Evolutionary conservation across 64 coral and sea anemone species (phyloP).

Genomic region (Hydrozoanthus tunicans): DNA sequence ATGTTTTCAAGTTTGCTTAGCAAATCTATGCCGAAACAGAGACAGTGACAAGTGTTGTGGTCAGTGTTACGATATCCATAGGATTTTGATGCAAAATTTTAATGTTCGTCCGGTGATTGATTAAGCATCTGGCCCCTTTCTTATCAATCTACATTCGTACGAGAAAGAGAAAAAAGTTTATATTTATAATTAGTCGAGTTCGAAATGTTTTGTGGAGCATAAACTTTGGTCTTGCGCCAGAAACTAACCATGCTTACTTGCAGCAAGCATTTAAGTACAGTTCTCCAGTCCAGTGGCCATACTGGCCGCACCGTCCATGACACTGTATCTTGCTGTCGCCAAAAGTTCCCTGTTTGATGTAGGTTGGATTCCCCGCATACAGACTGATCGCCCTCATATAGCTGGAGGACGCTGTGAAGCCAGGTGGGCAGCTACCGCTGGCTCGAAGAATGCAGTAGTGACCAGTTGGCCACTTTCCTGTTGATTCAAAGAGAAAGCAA

Average conservation of each 20-base stretch:
- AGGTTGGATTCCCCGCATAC: not conserved
- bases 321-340: constrained; percentile 18
- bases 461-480: constrained; percentile 80
- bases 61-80: too few relatives aligned
- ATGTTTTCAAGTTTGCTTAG: too few relatives aligned
- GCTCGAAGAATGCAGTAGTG: constrained; percentile 77
- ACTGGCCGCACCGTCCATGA: constrained; percentile 71
- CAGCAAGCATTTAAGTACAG: constrained; percentile 75
- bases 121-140: too few relatives aligned
- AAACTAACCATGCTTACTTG: constrained; percentile 42
- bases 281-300: not conserved
- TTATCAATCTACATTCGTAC: too few relatives aligned
- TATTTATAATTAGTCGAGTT: too few relatives aligned
- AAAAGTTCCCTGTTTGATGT: constrained; percentile 66
- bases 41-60: too few relatives aligned
- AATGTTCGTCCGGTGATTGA: too few relatives aligned
- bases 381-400: constrained; percentile 70
- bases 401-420: constrained; percentile 47
- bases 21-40: too few relatives aligned
- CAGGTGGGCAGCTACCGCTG: constrained; percentile 64
- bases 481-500: not conserved
- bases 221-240: too few relatives aligned
- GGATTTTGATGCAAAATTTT: too few relatives aligned
- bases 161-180: too few relatives aligned
- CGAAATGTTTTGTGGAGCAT: too few relatives aligned